Evolutionary conservation across 1,140 invertebrate species (phyloP).

Genomic region (Mylabris phalerata): DNA sequence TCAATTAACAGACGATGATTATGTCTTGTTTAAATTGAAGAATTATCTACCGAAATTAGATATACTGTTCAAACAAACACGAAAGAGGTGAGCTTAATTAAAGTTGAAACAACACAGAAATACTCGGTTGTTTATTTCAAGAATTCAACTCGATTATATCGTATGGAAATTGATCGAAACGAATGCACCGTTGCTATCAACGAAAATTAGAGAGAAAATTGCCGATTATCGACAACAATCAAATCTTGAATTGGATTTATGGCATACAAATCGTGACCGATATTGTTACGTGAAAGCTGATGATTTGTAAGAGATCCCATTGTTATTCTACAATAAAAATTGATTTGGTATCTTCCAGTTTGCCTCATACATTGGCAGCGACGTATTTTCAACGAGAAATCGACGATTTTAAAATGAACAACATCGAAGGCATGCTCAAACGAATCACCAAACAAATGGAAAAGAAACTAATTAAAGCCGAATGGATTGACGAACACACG

Average conservation of each 20-base stretch:
- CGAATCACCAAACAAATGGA: constrained; percentile 2
- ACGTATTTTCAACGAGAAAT: constrained; percentile 4
- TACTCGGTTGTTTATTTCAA: neutral
- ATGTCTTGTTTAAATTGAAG: constrained; percentile 1
- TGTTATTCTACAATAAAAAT: neutral
- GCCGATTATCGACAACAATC: constrained; percentile 1
- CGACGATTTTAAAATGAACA: neutral
- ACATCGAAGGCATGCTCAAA: constrained; percentile 14
- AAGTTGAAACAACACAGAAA: neutral
- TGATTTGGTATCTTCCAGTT: constrained; percentile 1
- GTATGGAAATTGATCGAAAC: constrained; percentile 13
- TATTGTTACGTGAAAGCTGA: constrained; percentile 6
- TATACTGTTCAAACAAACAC: constrained; percentile 3
- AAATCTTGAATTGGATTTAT: neutral
- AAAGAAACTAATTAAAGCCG: constrained; percentile 3
- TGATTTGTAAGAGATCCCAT: neutral
- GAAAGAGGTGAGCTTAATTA: constrained; percentile 3
- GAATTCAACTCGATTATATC: constrained; percentile 10
- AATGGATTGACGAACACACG: constrained; percentile 11
- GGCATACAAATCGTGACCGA: constrained; percentile 1
- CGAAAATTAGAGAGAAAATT: neutral
- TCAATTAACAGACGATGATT: neutral
- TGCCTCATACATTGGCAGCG: constrained; percentile 15
- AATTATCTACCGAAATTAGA: constrained; percentile 6
- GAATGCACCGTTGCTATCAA: constrained; percentile 4